Conservation (phyloP, 2,797 vertebrate species). For the Betta splendens region DNA sequence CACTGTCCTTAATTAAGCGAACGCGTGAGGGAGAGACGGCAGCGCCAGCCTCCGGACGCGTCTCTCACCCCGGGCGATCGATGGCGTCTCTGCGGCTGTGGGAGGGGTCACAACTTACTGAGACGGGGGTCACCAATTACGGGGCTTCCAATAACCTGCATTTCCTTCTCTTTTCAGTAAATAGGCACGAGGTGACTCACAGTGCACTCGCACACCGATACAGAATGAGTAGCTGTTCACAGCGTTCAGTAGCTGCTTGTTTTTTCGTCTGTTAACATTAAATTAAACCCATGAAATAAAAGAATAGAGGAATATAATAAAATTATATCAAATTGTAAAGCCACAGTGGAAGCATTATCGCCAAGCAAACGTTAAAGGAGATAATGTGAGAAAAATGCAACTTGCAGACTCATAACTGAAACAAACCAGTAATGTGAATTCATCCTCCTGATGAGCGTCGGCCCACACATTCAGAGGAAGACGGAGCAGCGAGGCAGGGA, state of each 20-base stretch:
- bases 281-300: background rate
- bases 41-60: constrained; percentile 37
- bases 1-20: constrained; percentile 60
- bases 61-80: constrained; percentile 59
- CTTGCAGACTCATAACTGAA: too few species aligned
- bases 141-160: constrained; percentile 29
- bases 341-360: too few species aligned
- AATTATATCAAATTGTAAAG: too few species aligned
- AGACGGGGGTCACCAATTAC: constrained; percentile 69
- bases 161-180: constrained; percentile 25
- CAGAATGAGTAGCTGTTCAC: too few species aligned
- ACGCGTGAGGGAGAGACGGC: constrained; percentile 35
- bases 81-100: constrained; percentile 59
- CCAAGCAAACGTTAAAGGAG: too few species aligned
- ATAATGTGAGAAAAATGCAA: too few species aligned
- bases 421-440: too few species aligned
- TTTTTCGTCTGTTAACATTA: background rate
- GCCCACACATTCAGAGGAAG: constrained; percentile 14
- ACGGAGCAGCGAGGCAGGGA: constrained; percentile 6
- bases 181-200: constrained; percentile 21
- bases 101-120: constrained; percentile 33
- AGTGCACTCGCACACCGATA: constrained; percentile 4
- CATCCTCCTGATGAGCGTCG: constrained; percentile 10
- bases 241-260: background rate
- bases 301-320: background rate